Conservation (phyloP, 2,797 vertebrate genomes). For the Peromyscus aztecus region DNA sequence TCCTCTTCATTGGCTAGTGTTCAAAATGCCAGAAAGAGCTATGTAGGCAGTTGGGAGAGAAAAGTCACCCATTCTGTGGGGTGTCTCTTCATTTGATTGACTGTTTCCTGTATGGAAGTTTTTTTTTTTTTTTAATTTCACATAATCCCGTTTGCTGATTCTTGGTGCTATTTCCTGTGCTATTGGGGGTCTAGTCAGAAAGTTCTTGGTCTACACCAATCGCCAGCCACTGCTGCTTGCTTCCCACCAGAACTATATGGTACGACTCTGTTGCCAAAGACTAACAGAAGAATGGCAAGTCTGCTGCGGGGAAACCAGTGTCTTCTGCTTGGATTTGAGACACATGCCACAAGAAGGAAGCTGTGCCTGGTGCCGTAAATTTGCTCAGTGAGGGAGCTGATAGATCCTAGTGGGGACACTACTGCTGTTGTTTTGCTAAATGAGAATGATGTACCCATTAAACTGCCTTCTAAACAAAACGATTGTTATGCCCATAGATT, state of each 20-base stretch:
- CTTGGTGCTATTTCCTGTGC: not conserved
- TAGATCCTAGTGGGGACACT: not conserved
- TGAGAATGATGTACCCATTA: not conserved
- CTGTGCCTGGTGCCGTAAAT: not conserved
- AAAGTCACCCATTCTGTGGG: not conserved
- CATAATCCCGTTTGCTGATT: not conserved
- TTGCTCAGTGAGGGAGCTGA: not conserved
- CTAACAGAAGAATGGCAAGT: not conserved
- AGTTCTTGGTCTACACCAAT: not conserved
- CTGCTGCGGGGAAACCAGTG: not conserved
- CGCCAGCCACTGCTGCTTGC: not conserved
- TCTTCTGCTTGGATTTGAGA: not conserved
- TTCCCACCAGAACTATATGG: no score
- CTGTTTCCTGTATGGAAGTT: not conserved
- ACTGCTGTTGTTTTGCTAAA: not conserved
- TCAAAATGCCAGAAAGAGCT: not conserved
- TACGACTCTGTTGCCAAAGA: not conserved
- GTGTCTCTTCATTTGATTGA: not conserved
- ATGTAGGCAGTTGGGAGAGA: not conserved
- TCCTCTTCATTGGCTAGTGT: not conserved
- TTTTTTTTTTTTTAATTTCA: not conserved
- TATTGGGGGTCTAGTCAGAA: not conserved
- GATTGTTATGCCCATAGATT: not conserved
- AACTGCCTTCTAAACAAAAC: not conserved
- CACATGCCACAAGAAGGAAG: no score